Evolutionary conservation across 2,888 invertebrate genomes (phyloP), one percentile per base, ranked within the genome.

Genomic region (Lampropteryx suffumata): DNA sequence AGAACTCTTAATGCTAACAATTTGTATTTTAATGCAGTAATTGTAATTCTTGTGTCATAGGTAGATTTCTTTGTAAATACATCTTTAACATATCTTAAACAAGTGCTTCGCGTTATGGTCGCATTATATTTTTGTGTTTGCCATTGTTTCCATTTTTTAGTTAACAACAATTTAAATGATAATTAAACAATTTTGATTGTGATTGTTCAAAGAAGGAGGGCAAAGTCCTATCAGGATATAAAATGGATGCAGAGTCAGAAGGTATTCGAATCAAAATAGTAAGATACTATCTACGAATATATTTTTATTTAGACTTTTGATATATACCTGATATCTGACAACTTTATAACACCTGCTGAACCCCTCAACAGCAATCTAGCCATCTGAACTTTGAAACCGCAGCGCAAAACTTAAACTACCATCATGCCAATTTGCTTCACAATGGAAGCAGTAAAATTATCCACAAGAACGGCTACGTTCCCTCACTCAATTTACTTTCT

Each of bases 401-500:
- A 21, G 30, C 17, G 47, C 47, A 35, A 28, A 40, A 44, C 43
- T 53, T 40, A 33, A 43, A 35, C 44, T 21, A 30, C 43, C 24
- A 30, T 37, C 36, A 13, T 33, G 33, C 39, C 42, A 52, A 58
- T 55, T 57, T 45, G 32, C 34, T 26, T 29, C 29, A 55, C 52
- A 50, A 53, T 50, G 48, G 53, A 29, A 28, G 44, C 47, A 8
- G 39, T 55, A 42, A 50, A 47, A 55, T 55, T 50, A 55, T 39
- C 56, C 29, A 28, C 49, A 26, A 48, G 41, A 44, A 34, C 40
- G 43, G 46, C 37, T 34, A 11, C 46, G 52, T 47, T 53, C 50
- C 37, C 39, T 46, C 42, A 39, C 50, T 50, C 49, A 56, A 56
- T 56, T 59, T 51, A 49, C 49, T 59, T 55, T 59, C 49, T 39